These are phyloP conservation scores for Prinia subflava DNA, from an alignment of 2,113 vertebrate species.

Conservation along the genomic window DNA sequence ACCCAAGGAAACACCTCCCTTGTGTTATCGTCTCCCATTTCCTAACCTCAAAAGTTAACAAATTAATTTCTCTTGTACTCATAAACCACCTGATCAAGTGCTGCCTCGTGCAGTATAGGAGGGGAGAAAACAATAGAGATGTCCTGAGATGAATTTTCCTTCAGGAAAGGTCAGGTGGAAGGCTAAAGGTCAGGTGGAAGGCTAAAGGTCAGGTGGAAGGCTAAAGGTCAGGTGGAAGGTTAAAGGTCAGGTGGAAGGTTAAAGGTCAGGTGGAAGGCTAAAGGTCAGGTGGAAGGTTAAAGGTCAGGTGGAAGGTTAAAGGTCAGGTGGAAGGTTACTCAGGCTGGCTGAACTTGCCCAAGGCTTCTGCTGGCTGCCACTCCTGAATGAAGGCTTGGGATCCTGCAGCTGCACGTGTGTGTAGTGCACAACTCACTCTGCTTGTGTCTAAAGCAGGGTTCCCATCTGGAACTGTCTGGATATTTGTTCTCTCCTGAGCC, in stretches of 20 bases:
- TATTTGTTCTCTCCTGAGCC: neutral
- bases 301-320: neutral
- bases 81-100: neutral
- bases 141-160: neutral
- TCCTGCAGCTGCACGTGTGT: fast-evolving
- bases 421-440: neutral
- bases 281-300: neutral
- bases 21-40: neutral
- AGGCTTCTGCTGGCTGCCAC: neutral
- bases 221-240: too few relatives aligned
- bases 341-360: neutral
- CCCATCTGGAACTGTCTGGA: neutral
- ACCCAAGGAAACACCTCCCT: neutral
- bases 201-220: neutral
- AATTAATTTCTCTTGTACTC: neutral
- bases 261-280: neutral
- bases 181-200: too few relatives aligned
- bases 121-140: neutral
- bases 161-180: neutral
- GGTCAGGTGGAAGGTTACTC: neutral
- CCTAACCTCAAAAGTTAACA: neutral
- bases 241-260: too few relatives aligned
- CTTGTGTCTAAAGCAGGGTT: neutral
- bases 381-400: neutral
- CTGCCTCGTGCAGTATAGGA: neutral